Percentiles rank a stretch among this genome's conserved stretches.
phyloP scores from a whole-genome alignment of 2,888 invertebrate genomes.

The Penaeus monodon region DNA sequence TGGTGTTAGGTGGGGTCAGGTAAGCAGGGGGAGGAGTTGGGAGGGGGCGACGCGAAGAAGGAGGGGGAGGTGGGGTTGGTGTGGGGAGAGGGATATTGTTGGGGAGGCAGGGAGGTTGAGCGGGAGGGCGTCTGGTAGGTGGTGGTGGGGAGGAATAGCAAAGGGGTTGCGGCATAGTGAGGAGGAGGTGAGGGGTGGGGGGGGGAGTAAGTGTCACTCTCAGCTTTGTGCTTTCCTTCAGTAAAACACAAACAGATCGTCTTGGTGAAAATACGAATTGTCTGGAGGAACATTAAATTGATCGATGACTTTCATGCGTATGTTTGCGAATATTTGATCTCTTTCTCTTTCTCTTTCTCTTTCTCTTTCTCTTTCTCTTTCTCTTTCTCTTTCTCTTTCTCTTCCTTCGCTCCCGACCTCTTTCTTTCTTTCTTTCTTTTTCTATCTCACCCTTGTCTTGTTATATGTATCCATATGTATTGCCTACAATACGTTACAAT shows the following conservation, averaged over 20 bases:
- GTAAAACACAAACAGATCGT: too few relatives aligned
- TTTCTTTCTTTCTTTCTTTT: background rate
- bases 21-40: background rate
- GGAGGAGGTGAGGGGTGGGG: constrained; percentile 10
- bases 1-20: background rate
- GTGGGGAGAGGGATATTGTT: background rate
- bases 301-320: too few relatives aligned
- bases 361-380: background rate
- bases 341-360: background rate
- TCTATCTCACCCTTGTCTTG: background rate
- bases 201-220: constrained; percentile 8
- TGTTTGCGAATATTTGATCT: background rate
- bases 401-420: background rate
- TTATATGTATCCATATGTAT: too few relatives aligned
- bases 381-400: background rate
- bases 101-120: background rate
- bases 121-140: background rate
- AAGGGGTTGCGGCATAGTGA: constrained; percentile 5
- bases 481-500: too few relatives aligned
- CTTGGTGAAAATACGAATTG: too few relatives aligned
- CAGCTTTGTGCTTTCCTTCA: background rate
- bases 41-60: background rate
- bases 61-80: background rate
- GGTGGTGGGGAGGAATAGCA: background rate
- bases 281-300: too few relatives aligned